A percentile compares a stretch with the other conserved stretches of the same genome.
phyloP scores from a whole-genome alignment of 2,797 vertebrate genomes.

The Aselliscus stoliczkanus region DNA sequence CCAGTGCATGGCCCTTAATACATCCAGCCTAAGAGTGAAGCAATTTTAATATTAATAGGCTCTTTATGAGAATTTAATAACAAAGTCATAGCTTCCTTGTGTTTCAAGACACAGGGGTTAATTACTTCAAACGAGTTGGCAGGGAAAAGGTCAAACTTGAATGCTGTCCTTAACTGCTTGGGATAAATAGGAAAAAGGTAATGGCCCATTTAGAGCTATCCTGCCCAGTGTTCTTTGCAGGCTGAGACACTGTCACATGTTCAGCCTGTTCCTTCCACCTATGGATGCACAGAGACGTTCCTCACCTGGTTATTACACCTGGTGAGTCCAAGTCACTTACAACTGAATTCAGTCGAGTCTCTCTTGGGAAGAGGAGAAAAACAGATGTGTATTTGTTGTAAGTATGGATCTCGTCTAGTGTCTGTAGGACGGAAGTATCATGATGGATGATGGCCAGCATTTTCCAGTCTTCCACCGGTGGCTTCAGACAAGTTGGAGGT shows the following conservation, averaged over 20 bases:
- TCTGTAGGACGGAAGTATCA: neutral
- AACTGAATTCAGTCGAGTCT: neutral
- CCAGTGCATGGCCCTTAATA: slow-evolving; percentile 55
- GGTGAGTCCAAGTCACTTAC: neutral
- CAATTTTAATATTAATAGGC: slow-evolving; percentile 80
- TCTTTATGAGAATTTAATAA: slow-evolving; percentile 78
- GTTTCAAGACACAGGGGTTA: slow-evolving; percentile 75
- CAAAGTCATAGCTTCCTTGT: slow-evolving; percentile 74
- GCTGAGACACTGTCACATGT: neutral
- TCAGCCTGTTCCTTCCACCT: neutral
- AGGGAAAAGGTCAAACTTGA: slow-evolving; percentile 70
- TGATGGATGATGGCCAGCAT: neutral
- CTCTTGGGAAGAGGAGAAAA: neutral
- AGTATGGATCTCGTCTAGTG: neutral
- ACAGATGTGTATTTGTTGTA: neutral
- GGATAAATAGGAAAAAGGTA: slow-evolving; percentile 63
- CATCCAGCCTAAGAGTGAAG: slow-evolving; percentile 67
- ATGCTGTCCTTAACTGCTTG: slow-evolving; percentile 62
- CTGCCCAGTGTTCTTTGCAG: neutral
- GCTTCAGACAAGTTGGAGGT: neutral
- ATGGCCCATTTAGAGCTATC: neutral
- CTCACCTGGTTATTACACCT: neutral
- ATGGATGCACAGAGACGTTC: neutral
- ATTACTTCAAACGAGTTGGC: slow-evolving; percentile 73
- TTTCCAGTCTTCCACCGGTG: neutral